Evolutionary conservation across 2,888 invertebrate genomes (phyloP).

Genomic region (Conchocele bisecta): DNA sequence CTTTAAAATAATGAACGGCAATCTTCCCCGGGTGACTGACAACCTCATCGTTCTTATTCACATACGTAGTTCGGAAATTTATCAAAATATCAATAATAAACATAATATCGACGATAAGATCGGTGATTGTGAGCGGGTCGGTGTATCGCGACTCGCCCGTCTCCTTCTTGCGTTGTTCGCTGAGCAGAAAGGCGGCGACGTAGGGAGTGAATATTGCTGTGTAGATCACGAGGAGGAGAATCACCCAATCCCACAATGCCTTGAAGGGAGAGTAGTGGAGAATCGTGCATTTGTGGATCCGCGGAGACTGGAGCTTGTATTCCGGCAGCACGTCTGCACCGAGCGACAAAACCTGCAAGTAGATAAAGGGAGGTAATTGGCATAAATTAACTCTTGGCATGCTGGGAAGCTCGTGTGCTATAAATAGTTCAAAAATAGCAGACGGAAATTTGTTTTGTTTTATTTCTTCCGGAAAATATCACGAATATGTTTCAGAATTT

Average conservation of each 20-base stretch:
- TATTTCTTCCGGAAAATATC: no score
- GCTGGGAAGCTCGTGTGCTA: background rate
- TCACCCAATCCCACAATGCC: slow-evolving; percentile 99
- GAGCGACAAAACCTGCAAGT: slow-evolving; percentile 94
- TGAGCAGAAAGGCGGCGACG: slow-evolving; percentile 96
- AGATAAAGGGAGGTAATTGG: no score
- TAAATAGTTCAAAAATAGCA: no score
- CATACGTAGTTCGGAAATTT: slow-evolving; percentile 99
- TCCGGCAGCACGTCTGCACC: slow-evolving; percentile 98
- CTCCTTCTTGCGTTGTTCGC: slow-evolving; percentile 86
- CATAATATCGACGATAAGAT: slow-evolving; percentile 92
- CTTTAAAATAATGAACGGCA: slow-evolving; percentile 98
- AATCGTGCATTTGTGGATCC: slow-evolving; percentile 98
- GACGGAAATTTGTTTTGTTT: no score
- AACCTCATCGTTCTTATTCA: slow-evolving; percentile 98
- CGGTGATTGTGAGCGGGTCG: slow-evolving; percentile 95
- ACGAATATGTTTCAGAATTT: no score
- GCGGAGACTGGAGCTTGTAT: slow-evolving; percentile 96
- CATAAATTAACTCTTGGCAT: background rate
- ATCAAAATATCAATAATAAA: slow-evolving; percentile 99
- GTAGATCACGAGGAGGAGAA: slow-evolving; percentile 96
- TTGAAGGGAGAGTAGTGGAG: slow-evolving; percentile 99
- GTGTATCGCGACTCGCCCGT: slow-evolving; percentile 84
- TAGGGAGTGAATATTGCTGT: slow-evolving; percentile 99
- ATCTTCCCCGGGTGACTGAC: slow-evolving; percentile 99